Evolutionary conservation across 2,113 vertebrate species (phyloP).

Genomic region (Lamprologus lemairii): DNA sequence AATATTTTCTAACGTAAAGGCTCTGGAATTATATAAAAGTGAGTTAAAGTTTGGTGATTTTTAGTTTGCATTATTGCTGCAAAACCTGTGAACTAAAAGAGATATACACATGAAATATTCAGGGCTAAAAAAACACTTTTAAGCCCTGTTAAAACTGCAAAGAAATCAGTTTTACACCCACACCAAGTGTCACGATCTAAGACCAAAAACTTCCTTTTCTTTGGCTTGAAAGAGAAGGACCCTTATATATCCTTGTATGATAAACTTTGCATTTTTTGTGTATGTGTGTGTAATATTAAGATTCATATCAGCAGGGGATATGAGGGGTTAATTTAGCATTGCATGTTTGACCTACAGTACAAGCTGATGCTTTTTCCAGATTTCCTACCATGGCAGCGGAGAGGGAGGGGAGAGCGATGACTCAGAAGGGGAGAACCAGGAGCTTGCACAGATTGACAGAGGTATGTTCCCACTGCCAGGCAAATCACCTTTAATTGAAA

Average conservation of each 20-base stretch:
- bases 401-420: constrained; percentile 87
- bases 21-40: background rate
- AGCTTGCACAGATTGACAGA: constrained; percentile 89
- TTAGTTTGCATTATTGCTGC: background rate
- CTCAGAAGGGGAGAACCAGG: constrained; percentile 89
- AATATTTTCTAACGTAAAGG: fast-evolving
- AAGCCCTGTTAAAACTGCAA: background rate
- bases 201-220: background rate
- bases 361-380: constrained; percentile 62
- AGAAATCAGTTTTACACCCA: background rate
- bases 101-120: background rate
- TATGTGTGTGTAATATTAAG: background rate
- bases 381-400: constrained; percentile 81
- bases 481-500: background rate
- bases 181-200: fast-evolving
- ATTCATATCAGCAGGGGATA: background rate
- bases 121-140: background rate
- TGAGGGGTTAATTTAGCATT: background rate
- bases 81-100: background rate
- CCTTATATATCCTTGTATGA: background rate
- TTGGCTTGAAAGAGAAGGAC: background rate
- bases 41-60: background rate
- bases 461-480: constrained; percentile 58
- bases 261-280: background rate
- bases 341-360: background rate